Evolutionary conservation across 2,888 invertebrate genomes (phyloP), one percentile per base, ranked within the genome.

Genomic region (Graphium colonna): DNA sequence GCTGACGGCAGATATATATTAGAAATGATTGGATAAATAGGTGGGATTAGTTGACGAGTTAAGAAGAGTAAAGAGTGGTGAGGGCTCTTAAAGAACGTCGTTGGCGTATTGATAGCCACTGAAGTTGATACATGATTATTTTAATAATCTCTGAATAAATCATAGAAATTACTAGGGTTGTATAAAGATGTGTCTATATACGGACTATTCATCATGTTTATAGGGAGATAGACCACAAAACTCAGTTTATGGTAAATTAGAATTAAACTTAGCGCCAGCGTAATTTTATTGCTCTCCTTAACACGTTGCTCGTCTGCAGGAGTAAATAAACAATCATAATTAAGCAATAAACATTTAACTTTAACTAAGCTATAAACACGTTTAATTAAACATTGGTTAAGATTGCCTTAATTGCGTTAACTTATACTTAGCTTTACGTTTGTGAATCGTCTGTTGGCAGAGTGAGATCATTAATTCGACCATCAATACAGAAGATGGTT

Each of bases 401-500:
- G 36, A 36, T 12, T n/a, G 36, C 12, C 12, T 9, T 12, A 36
- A 36, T 12, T 36, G 36, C n/a, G n/a, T 36, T 36, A 12, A 12
- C 36, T 12, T n/a, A n/a, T n/a, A n/a, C n/a, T 12, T n/a, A 3
- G 36, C 9, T 36, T 33, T 36, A 36, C 36, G 36, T 12, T 36
- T 12, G 12, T 36, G 1, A 12, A 4, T 13, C 2, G 36, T n/a
- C 36, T 36, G 36, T 9, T 36, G n/a, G 36, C 12, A 17, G 15
- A 17, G 41, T 17, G 41, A 7, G 10, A 10, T 41, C 21, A 17
- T 41, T 41, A 41, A 21, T 3, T 10, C 17, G 12, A 9, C 41
- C 41, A 41, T 41, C 21, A 50, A 17, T 41, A 31, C 10, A 39
- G 10, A 18, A 40, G n/a, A 40, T 7, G 12, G 21, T 16, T 48